Conservation (phyloP, 2,888 invertebrate species). For the Lottia gigantea region DNA sequence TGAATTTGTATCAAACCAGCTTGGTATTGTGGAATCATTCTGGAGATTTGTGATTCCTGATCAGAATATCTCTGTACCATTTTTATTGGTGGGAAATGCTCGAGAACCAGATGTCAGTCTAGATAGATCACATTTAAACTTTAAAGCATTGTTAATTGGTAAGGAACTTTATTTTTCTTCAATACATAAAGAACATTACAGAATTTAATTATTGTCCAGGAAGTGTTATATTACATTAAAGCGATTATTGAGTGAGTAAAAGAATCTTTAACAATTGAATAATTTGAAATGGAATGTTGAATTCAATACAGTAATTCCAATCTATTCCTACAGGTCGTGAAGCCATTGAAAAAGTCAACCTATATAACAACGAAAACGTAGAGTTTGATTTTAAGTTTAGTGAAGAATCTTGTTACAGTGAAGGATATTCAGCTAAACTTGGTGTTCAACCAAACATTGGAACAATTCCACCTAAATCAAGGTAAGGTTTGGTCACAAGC, state of each 20-base stretch:
- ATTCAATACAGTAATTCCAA: too few species aligned
- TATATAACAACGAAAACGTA: constrained; percentile 64
- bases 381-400: constrained; percentile 62
- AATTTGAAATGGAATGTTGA: too few species aligned
- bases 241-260: too few species aligned
- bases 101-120: constrained; percentile 76
- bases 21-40: constrained; percentile 77
- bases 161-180: constrained; percentile 32
- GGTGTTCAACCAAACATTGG: constrained; percentile 63
- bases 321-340: constrained; percentile 54
- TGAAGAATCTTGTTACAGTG: constrained; percentile 63
- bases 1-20: constrained; percentile 75
- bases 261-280: too few species aligned
- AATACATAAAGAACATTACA: too few species aligned
- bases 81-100: constrained; percentile 76
- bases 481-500: constrained; percentile 37
- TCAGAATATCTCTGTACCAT: constrained; percentile 71
- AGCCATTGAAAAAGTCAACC: constrained; percentile 58
- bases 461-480: constrained; percentile 58
- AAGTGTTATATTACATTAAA: too few species aligned
- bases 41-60: constrained; percentile 76
- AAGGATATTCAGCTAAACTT: constrained; percentile 61
- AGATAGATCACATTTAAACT: constrained; percentile 73
- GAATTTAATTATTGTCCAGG: too few species aligned
- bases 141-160: constrained; percentile 76